Percentiles rank a stretch among this genome's conserved stretches.
Evolutionary conservation across 2,797 vertebrate species (phyloP).

Genomic region (Paramormyrops hopkinsi): DNA sequence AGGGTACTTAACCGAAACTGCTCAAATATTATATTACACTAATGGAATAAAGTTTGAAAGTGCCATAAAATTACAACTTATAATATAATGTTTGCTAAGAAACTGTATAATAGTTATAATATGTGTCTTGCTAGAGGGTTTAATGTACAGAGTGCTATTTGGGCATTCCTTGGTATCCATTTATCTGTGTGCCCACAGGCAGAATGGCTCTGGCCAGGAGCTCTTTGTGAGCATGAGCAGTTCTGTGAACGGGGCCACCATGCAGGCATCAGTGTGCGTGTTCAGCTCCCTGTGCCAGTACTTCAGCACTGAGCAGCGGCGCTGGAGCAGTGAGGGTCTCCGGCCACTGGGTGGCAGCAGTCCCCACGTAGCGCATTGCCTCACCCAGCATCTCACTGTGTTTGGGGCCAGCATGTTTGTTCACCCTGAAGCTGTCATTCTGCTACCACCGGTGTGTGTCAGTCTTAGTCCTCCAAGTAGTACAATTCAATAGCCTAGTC

Average conservation of each 20-base stretch:
- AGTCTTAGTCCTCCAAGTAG: not conserved
- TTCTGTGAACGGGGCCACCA: conserved; percentile 30
- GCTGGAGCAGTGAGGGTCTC: conserved; percentile 67
- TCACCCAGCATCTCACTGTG: conserved; percentile 67
- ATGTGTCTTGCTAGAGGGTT: not conserved
- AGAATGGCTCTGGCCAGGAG: conserved; percentile 42
- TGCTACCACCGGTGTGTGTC: conserved; percentile 60
- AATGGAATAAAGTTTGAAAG: not conserved
- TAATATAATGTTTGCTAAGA: not conserved
- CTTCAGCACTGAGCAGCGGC: conserved; percentile 50
- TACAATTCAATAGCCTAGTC: not conserved
- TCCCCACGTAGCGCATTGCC: conserved; percentile 58
- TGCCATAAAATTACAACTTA: not conserved
- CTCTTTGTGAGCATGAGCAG: conserved; percentile 56
- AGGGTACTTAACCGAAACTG: not conserved
- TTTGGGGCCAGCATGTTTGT: conserved; percentile 74
- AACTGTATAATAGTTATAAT: not conserved
- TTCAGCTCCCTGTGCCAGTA: conserved; percentile 71
- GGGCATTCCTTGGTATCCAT: not conserved
- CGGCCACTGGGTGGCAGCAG: conserved; percentile 60
- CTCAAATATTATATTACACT: not conserved
- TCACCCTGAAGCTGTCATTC: conserved; percentile 61
- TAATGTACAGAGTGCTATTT: not conserved
- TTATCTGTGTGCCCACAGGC: conserved; percentile 36
- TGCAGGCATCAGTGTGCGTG: conserved; percentile 48